phyloP scores from a whole-genome alignment of 2,797 vertebrate genomes.

The Allobates femoralis region DNA sequence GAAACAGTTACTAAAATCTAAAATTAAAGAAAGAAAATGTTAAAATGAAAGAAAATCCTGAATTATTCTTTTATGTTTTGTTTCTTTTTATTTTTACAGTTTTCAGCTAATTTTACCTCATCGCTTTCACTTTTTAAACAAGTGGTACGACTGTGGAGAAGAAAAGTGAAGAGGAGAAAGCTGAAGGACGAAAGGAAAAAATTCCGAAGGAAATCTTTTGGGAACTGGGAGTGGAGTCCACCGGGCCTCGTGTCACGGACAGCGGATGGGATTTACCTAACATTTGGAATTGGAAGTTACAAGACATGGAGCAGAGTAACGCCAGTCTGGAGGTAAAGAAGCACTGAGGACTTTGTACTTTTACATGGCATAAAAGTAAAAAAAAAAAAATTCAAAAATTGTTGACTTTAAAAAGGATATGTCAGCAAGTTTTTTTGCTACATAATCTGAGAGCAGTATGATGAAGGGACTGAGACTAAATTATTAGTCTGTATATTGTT shows the following conservation, averaged over 20 bases:
- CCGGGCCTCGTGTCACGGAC: background rate
- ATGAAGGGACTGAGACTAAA: too few relatives aligned
- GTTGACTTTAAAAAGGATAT: too few relatives aligned
- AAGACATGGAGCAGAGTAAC: constrained; percentile 29
- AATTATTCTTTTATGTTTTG: background rate
- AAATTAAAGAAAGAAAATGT: too few relatives aligned
- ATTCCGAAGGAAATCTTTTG: constrained; percentile 6
- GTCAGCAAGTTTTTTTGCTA: too few relatives aligned
- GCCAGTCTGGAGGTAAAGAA: constrained; percentile 25
- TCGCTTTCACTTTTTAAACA: background rate
- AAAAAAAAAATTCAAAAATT: too few relatives aligned
- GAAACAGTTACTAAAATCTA: too few relatives aligned
- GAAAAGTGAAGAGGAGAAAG: constrained; percentile 24
- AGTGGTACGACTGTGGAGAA: background rate
- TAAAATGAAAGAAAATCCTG: background rate
- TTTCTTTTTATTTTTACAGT: constrained; percentile 16
- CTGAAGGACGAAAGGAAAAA: background rate
- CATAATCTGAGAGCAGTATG: too few relatives aligned
- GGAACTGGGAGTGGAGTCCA: background rate
- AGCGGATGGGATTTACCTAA: background rate
- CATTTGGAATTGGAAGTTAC: background rate
- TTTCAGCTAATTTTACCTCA: background rate
- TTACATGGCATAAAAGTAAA: background rate
- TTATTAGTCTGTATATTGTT: too few relatives aligned
- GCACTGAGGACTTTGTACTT: background rate